phyloP scores from a whole-genome alignment of 2,113 vertebrate species.

The Myotis lucifugus region DNA sequence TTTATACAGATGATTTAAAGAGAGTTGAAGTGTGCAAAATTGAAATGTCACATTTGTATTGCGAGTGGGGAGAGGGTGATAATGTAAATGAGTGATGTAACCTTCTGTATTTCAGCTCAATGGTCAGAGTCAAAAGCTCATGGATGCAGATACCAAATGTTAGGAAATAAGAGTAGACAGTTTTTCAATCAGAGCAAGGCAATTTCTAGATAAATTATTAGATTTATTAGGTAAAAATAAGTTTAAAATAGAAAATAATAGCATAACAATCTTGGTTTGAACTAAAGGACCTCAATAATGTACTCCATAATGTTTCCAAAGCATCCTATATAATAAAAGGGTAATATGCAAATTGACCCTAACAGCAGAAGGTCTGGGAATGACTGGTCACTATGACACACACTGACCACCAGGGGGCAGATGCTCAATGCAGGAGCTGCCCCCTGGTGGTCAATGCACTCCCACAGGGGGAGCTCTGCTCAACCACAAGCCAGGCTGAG shows the following conservation, averaged over 20 bases:
- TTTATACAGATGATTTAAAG: constrained; percentile 89
- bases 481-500: too few species aligned
- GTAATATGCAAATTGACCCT: too few species aligned
- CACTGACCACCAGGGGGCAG: too few species aligned
- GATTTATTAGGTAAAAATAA: constrained; percentile 78
- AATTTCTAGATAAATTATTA: constrained; percentile 81
- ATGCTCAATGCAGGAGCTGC: too few species aligned
- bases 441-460: too few species aligned
- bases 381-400: too few species aligned
- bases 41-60: constrained; percentile 89
- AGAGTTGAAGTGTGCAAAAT: constrained; percentile 87
- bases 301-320: neutral
- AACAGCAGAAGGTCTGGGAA: too few species aligned
- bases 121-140: constrained; percentile 84
- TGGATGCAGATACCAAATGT: constrained; percentile 76
- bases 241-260: constrained; percentile 69
- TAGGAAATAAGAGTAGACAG: constrained; percentile 67
- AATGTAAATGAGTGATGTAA: constrained; percentile 88
- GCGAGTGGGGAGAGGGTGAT: constrained; percentile 81
- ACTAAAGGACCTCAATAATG: constrained; percentile 39
- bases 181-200: constrained; percentile 77
- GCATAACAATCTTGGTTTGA: constrained; percentile 74
- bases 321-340: too few species aligned
- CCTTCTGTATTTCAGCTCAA: constrained; percentile 85
- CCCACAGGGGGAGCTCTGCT: too few species aligned